Percentiles rank a stretch among this genome's conserved stretches.
These are phyloP conservation scores for Drosophila melanosoma DNA, from an alignment of 2,888 invertebrate genomes.

Conservation along the genomic window DNA sequence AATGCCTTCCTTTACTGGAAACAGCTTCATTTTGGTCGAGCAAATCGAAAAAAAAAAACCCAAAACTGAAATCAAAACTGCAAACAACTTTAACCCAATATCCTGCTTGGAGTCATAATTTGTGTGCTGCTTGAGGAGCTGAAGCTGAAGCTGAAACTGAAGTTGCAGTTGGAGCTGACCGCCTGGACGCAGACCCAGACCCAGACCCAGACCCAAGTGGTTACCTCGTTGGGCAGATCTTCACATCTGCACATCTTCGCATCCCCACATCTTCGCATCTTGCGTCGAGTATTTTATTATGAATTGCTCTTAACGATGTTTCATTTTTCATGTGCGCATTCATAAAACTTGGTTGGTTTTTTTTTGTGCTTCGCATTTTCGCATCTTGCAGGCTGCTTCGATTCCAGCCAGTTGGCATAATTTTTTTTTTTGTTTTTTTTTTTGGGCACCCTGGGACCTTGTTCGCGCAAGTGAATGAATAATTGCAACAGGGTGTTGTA, in stretches of 20 bases:
- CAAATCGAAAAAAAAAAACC: constrained; percentile 23
- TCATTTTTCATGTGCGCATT: constrained; percentile 85
- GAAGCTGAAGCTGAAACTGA: not conserved
- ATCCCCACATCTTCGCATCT: not conserved
- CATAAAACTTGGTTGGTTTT: constrained; percentile 81
- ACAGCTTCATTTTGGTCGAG: constrained; percentile 83
- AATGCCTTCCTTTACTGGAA: constrained; percentile 54
- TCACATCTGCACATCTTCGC: not conserved
- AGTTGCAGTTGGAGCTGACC: constrained; percentile 34
- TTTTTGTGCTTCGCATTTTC: constrained; percentile 24
- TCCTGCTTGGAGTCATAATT: constrained; percentile 83
- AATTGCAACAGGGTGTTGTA: constrained; percentile 75
- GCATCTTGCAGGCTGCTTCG: constrained; percentile 39
- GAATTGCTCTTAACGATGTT: constrained; percentile 85
- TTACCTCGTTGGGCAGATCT: not conserved
- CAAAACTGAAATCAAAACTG: constrained; percentile 47
- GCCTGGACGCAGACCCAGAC: constrained; percentile 41
- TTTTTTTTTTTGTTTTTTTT: not conserved
- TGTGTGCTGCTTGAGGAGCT: constrained; percentile 51
- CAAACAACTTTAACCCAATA: constrained; percentile 82
- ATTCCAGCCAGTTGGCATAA: constrained; percentile 34
- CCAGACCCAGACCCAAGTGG: not conserved
- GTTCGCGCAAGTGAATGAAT: constrained; percentile 64
- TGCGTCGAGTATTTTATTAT: constrained; percentile 82
- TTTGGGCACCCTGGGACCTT: constrained; percentile 13